Evolutionary conservation across 2,113 vertebrate genomes (phyloP).

Genomic region (Rattus norvegicus): GRCr8 NC_086023.1:45813501-45814000

Average conservation of each 20-base stretch:
- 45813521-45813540: slow-evolving; percentile 72
- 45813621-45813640: slow-evolving; percentile 75
- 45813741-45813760: neutral
- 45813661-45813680: slow-evolving; percentile 68
- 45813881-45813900: neutral
- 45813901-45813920: neutral
- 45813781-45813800: neutral
- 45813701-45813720: slow-evolving; percentile 57
- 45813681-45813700: slow-evolving; percentile 59
- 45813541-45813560: slow-evolving; percentile 81
- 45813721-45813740: slow-evolving; percentile 37
- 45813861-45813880: neutral
- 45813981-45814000: neutral
- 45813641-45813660: slow-evolving; percentile 67
- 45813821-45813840: neutral
- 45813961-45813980: neutral
- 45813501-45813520: slow-evolving; percentile 65
- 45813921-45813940: neutral
- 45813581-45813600: slow-evolving; percentile 69
- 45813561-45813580: slow-evolving; percentile 67
- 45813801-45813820: neutral
- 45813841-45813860: neutral
- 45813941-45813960: neutral
- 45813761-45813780: neutral
- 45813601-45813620: slow-evolving; percentile 77